These are phyloP conservation scores for Drosophila neotestacea DNA, from an alignment of 2,888 invertebrate species.

Conservation along the genomic window DNA sequence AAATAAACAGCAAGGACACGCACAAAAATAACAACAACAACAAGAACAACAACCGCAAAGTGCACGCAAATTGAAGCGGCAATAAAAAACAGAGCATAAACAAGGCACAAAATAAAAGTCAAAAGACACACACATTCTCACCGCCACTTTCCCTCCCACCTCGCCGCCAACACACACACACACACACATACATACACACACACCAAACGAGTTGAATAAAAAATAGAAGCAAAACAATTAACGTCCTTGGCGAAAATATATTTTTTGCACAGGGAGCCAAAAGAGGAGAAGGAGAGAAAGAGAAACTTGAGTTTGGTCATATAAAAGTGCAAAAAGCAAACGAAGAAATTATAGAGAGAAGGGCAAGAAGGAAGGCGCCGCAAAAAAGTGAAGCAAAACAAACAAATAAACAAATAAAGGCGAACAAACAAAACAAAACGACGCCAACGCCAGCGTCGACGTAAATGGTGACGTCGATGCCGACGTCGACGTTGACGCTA, in stretches of 20 bases:
- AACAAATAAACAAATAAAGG: constrained; percentile 74
- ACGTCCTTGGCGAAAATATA: constrained; percentile 79
- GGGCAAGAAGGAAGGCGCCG: constrained; percentile 26
- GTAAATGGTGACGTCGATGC: constrained; percentile 23
- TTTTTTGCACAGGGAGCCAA: constrained; percentile 38
- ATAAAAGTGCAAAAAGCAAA: constrained; percentile 71
- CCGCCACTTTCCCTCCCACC: constrained; percentile 1
- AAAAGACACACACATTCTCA: constrained; percentile 48
- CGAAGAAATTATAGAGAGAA: constrained; percentile 63
- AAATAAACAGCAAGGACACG: constrained; percentile 75
- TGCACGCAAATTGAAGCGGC: constrained; percentile 77
- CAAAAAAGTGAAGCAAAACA: constrained; percentile 56
- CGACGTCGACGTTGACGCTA: constrained; percentile 1
- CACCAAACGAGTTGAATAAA: constrained; percentile 49
- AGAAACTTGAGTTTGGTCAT: constrained; percentile 74
- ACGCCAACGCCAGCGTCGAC: constrained; percentile 29
- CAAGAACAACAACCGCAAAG: constrained; percentile 59
- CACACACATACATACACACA: constrained; percentile 18
- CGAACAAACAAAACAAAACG: constrained; percentile 62
- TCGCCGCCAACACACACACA: constrained; percentile 6
- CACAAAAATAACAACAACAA: constrained; percentile 44
- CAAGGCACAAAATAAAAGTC: constrained; percentile 74
- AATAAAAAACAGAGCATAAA: constrained; percentile 70
- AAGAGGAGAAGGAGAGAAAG: constrained; percentile 26
- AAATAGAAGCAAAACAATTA: constrained; percentile 82